Evolutionary conservation across 2,888 invertebrate genomes (phyloP).

Genomic region (Melikaiella ostensackeni): DNA sequence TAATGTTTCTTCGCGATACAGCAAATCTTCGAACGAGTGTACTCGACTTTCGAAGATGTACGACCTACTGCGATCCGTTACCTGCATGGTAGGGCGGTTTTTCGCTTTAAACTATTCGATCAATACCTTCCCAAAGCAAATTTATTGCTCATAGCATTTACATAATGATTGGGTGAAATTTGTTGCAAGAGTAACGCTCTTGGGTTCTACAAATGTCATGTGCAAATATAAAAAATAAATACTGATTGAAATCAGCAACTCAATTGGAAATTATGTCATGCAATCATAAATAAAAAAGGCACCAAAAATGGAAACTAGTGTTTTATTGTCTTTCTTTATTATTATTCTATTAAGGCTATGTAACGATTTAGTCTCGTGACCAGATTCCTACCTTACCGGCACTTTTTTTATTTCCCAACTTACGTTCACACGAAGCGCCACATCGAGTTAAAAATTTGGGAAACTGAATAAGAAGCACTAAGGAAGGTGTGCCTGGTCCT

Average conservation of each 20-base stretch:
- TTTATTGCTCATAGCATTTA: slow-evolving; percentile 28
- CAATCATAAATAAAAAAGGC: background rate
- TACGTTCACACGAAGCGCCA: too few species aligned
- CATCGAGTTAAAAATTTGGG: too few species aligned
- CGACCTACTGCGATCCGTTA: background rate
- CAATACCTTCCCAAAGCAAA: slow-evolving; percentile 16
- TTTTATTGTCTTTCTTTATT: background rate
- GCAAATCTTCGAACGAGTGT: slow-evolving; percentile 21
- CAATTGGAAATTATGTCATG: background rate
- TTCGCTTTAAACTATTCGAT: slow-evolving; percentile 30
- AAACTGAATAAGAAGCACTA: too few species aligned
- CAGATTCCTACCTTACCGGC: too few species aligned
- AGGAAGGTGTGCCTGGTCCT: too few species aligned
- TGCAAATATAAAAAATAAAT: background rate
- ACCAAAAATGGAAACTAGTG: background rate
- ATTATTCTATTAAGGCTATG: too few species aligned
- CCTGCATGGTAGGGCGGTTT: slow-evolving; percentile 3
- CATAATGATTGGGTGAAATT: slow-evolving; percentile 22
- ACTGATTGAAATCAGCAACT: background rate
- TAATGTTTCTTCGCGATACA: slow-evolving; percentile 14
- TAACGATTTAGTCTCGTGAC: too few species aligned
- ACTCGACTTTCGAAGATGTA: slow-evolving; percentile 6
- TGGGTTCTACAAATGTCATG: background rate
- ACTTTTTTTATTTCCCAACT: too few species aligned
- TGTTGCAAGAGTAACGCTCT: background rate